Conservation (phyloP, 2,888 invertebrate genomes). For the Ochropacha duplaris region DNA sequence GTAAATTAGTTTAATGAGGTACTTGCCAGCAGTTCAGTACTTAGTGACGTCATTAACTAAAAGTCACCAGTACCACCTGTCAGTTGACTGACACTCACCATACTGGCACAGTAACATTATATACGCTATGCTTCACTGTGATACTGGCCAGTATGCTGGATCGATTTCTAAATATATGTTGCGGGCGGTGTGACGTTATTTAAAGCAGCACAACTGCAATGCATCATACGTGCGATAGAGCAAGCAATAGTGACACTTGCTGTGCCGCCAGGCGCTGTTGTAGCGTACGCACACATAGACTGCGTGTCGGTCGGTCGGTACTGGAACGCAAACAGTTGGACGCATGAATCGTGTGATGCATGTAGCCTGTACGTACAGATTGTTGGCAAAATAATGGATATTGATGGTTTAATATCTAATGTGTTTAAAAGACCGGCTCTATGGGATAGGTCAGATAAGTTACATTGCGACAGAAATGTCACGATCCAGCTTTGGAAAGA, state of each 20-base stretch:
- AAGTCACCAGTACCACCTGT: too few species aligned
- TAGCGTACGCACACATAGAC: neutral
- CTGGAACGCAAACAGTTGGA: neutral
- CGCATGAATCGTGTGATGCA: neutral
- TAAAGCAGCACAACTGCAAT: neutral
- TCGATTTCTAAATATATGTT: too few species aligned
- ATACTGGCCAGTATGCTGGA: too few species aligned
- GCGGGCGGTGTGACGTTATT: too few species aligned
- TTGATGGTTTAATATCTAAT: neutral
- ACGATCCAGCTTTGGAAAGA: neutral
- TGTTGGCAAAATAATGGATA: neutral
- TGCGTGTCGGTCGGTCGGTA: neutral
- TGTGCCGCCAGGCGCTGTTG: neutral
- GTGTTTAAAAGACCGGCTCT: neutral
- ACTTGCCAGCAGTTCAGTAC: too few species aligned
- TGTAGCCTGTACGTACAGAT: neutral
- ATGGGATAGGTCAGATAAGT: neutral
- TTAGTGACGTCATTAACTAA: too few species aligned
- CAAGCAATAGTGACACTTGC: neutral
- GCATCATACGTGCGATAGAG: neutral
- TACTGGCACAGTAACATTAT: too few species aligned
- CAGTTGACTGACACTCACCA: too few species aligned
- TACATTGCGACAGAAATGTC: neutral
- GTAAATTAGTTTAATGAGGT: too few species aligned
- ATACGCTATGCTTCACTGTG: too few species aligned